These are phyloP conservation scores for Pterocles orientalis DNA, from an alignment of 2,113 vertebrate species.

Conservation along the genomic window DNA sequence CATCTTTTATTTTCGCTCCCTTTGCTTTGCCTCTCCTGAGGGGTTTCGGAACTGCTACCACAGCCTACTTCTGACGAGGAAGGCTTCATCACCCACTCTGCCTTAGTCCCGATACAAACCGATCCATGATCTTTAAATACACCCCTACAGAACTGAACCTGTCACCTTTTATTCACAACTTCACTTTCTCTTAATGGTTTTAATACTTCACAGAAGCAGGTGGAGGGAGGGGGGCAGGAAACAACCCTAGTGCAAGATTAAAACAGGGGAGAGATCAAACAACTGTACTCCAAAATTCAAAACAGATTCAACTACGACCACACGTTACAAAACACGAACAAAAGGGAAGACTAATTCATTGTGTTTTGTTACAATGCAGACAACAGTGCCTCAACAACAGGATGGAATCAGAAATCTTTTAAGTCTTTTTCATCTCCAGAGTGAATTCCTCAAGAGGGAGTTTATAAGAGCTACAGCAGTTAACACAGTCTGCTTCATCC, in stretches of 20 bases:
- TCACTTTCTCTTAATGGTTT: constrained; percentile 15
- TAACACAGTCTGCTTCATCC: neutral
- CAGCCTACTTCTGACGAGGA: neutral
- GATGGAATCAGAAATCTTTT: neutral
- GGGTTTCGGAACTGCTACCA: neutral
- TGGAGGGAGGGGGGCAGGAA: neutral
- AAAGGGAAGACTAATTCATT: neutral
- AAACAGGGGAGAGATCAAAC: neutral
- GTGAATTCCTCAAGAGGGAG: neutral
- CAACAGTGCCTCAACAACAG: neutral
- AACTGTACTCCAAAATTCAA: neutral
- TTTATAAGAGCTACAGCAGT: neutral
- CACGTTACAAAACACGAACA: neutral
- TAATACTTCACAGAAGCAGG: constrained; percentile 2
- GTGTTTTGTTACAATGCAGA: neutral
- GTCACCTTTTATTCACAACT: neutral
- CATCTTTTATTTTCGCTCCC: neutral
- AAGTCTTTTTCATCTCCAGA: neutral
- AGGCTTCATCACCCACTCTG: neutral
- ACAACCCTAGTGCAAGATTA: neutral
- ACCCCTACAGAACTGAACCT: neutral
- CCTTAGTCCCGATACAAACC: neutral
- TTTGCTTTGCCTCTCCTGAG: neutral
- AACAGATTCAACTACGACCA: neutral
- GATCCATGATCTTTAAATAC: neutral